A percentile compares a stretch with the other conserved stretches of the same genome.
Conservation (phyloP, 1,140 invertebrate species). For the Lepidostoma basale region DNA sequence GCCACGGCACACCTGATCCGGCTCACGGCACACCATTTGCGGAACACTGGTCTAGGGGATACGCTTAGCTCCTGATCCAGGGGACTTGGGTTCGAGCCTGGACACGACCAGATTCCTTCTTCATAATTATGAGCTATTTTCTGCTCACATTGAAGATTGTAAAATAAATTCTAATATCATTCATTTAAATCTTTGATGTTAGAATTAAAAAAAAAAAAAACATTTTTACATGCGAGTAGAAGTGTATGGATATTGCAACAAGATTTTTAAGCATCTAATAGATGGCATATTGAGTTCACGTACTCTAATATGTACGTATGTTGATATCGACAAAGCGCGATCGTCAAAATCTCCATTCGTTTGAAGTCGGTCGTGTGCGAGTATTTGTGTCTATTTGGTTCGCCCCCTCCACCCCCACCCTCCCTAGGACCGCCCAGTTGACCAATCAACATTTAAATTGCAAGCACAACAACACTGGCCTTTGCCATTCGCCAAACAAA, state of each 20-base stretch:
- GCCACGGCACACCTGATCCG: too few relatives aligned
- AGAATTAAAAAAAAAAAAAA: not conserved
- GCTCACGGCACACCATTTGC: too few relatives aligned
- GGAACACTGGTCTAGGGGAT: too few relatives aligned
- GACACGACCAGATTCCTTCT: too few relatives aligned
- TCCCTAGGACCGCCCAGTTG: not conserved
- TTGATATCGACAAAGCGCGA: not conserved
- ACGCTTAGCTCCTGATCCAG: too few relatives aligned
- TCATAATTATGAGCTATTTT: too few relatives aligned
- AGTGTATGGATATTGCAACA: not conserved
- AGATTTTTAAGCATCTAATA: not conserved
- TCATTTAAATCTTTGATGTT: too few relatives aligned
- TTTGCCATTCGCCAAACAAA: slow-evolving; percentile 33
- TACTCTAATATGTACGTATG: not conserved
- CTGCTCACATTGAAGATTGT: too few relatives aligned
- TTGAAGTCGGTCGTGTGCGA: slow-evolving; percentile 43
- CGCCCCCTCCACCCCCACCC: not conserved
- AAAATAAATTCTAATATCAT: too few relatives aligned
- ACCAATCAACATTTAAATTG: slow-evolving; percentile 46
- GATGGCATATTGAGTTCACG: not conserved
- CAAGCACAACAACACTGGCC: slow-evolving; percentile 3
- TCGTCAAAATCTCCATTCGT: slow-evolving; percentile 41
- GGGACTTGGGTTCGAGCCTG: too few relatives aligned
- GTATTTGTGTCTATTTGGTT: slow-evolving; percentile 39
- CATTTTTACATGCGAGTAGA: not conserved